A percentile compares a stretch with the other conserved stretches of the same genome.
Conservation (phyloP, 2,797 vertebrate species). For the Argentina silus region DNA sequence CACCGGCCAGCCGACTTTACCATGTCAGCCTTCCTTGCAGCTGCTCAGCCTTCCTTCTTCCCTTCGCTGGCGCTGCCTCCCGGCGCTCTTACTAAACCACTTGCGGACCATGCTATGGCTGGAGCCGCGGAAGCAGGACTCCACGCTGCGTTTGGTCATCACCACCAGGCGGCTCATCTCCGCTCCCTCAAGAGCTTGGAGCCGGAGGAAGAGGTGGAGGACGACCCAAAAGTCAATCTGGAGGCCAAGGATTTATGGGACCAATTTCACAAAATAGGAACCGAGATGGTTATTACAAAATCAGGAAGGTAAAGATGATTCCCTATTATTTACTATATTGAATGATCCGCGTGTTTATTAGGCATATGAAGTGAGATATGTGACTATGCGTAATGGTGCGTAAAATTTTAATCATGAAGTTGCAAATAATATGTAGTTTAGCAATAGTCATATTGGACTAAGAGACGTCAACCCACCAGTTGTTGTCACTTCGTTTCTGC, state of each 20-base stretch:
- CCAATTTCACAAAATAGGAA: slow-evolving; percentile 95
- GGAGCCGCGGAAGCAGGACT: slow-evolving; percentile 83
- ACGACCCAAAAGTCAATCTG: slow-evolving; percentile 94
- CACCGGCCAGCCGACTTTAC: slow-evolving; percentile 87
- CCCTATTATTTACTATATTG: background rate
- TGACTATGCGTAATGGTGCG: background rate
- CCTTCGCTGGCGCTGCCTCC: slow-evolving; percentile 82
- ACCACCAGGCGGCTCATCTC: slow-evolving; percentile 76
- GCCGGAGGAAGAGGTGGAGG: slow-evolving; percentile 84
- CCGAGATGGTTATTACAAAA: slow-evolving; percentile 99
- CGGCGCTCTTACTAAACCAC: slow-evolving; percentile 72
- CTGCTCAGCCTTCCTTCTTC: slow-evolving; percentile 84
- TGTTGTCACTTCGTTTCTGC: background rate
- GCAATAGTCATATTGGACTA: background rate
- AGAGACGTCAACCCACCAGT: background rate
- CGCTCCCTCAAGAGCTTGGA: slow-evolving; percentile 83
- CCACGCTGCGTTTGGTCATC: slow-evolving; percentile 82
- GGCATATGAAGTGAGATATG: background rate
- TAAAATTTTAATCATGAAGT: background rate
- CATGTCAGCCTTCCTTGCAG: slow-evolving; percentile 82
- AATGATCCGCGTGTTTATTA: background rate
- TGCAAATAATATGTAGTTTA: background rate
- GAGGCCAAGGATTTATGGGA: slow-evolving; percentile 94
- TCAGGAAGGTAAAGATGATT: slow-evolving; percentile 87
- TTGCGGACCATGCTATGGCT: slow-evolving; percentile 76